Evolutionary conservation across 2,797 vertebrate species (phyloP).

Genomic region (Cyclopterus lumpus): DNA sequence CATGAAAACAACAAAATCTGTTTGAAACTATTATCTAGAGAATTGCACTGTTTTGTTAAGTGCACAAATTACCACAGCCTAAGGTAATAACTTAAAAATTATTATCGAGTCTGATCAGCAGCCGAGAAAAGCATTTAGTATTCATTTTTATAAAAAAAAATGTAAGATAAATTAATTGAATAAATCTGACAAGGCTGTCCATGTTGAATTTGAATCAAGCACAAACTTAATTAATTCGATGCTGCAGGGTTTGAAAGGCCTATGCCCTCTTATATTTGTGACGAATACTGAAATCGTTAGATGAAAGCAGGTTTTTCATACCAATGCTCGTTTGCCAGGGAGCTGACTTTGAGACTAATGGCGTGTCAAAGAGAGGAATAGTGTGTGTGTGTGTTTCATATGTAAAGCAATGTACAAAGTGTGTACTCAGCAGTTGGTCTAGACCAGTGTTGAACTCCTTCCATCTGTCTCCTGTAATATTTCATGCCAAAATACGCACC

Average conservation of each 20-base stretch:
- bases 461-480: conserved; percentile 9
- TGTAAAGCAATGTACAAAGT: conserved; percentile 7
- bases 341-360: conserved; percentile 9
- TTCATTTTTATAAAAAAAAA: neutral
- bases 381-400: conserved; percentile 25
- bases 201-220: conserved; percentile 23
- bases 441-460: conserved; percentile 1
- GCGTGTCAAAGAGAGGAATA: conserved; percentile 4
- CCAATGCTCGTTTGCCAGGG: conserved; percentile 11
- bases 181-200: conserved; percentile 17
- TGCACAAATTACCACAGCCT: neutral
- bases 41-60: conserved; percentile 4
- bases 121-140: neutral
- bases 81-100: neutral
- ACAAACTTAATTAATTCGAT: neutral
- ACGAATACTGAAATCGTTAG: neutral
- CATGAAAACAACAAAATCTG: neutral
- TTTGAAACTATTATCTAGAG: conserved; percentile 1
- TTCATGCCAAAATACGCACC: neutral
- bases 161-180: neutral
- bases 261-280: neutral
- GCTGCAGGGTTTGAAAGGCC: neutral
- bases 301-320: conserved; percentile 28
- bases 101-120: neutral
- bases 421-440: conserved; percentile 29